Evolutionary conservation across 2,113 vertebrate species (phyloP).

Genomic region (Trochalopteron elliotii): DNA sequence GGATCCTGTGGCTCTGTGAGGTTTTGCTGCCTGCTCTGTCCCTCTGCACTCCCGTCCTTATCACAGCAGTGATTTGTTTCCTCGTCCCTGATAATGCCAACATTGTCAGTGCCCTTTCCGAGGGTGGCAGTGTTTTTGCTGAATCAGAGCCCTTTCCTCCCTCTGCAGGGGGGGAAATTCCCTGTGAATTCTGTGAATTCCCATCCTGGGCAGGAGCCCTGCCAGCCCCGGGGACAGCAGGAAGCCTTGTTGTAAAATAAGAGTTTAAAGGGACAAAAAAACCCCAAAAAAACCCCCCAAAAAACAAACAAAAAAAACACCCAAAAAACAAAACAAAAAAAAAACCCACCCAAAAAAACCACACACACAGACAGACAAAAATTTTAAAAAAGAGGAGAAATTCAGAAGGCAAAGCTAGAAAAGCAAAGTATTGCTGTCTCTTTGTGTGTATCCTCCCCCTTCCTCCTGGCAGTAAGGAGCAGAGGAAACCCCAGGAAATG

Average conservation of each 20-base stretch:
- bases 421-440: background rate
- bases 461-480: too few species aligned
- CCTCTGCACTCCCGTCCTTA: background rate
- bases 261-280: background rate
- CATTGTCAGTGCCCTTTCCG: background rate
- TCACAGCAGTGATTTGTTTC: background rate
- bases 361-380: too few species aligned
- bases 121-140: background rate
- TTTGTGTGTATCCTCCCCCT: background rate
- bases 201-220: background rate
- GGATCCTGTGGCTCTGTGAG: fast-evolving
- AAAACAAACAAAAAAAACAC: too few species aligned
- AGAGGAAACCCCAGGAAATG: too few species aligned
- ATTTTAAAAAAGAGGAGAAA: background rate
- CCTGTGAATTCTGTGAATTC: background rate
- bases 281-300: too few species aligned
- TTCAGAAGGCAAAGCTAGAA: background rate
- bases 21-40: background rate
- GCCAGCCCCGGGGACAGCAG: background rate
- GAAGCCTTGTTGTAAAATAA: background rate
- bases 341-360: too few species aligned
- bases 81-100: background rate
- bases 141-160: constrained; percentile 12
- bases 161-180: too few species aligned
- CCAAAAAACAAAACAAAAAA: too few species aligned